phyloP scores from a whole-genome alignment of 2,888 invertebrate genomes.

The Antheraea yamamai region DNA sequence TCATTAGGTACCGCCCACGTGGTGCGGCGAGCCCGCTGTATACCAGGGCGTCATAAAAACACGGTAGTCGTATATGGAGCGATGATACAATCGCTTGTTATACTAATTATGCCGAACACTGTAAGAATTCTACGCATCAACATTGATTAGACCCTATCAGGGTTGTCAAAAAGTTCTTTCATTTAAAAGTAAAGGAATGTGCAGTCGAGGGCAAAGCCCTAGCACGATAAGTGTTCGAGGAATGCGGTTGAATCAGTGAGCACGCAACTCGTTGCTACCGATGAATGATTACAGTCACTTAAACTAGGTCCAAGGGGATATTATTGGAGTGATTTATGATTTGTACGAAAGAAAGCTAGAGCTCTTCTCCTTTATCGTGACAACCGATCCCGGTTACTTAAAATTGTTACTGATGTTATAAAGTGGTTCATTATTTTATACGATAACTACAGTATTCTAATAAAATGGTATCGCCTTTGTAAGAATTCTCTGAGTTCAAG shows the following conservation, averaged over 20 bases:
- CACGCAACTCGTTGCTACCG: not conserved
- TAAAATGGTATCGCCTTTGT: too few relatives aligned
- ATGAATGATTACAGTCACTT: slow-evolving; percentile 1
- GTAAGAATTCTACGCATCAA: slow-evolving; percentile 7
- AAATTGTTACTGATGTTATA: too few relatives aligned
- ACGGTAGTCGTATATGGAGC: slow-evolving; percentile 24
- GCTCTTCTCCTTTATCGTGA: not conserved
- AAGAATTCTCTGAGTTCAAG: too few relatives aligned
- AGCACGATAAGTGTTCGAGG: slow-evolving; percentile 12
- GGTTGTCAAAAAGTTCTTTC: not conserved
- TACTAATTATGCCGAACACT: slow-evolving; percentile 19
- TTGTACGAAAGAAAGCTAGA: not conserved
- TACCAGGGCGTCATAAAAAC: slow-evolving; percentile 23
- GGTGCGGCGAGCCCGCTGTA: slow-evolving; percentile 1
- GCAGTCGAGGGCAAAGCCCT: not conserved
- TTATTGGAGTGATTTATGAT: not conserved
- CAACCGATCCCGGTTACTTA: too few relatives aligned
- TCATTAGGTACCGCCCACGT: slow-evolving; percentile 29
- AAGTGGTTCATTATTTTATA: too few relatives aligned
- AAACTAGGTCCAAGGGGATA: not conserved
- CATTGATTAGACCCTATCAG: not conserved
- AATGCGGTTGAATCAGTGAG: slow-evolving; percentile 7
- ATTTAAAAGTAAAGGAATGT: not conserved
- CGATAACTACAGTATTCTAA: too few relatives aligned
- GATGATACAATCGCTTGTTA: slow-evolving; percentile 31